These are phyloP conservation scores for Pardalotus punctatus DNA, from an alignment of 2,113 vertebrate species.

Conservation along the genomic window DNA sequence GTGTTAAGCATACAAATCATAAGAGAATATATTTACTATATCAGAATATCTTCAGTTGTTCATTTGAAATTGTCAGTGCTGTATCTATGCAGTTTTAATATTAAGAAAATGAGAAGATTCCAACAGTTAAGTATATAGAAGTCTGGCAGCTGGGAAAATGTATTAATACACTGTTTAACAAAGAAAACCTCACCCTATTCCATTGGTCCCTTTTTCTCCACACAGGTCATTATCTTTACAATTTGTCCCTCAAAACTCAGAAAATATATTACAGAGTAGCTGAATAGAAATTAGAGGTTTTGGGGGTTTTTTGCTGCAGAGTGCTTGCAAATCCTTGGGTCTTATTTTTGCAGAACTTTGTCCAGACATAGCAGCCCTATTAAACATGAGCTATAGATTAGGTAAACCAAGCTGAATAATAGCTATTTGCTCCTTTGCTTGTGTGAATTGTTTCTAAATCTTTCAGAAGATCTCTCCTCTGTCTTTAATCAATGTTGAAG, in stretches of 20 bases:
- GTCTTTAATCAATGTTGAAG: conserved; percentile 13
- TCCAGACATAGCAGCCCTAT: neutral
- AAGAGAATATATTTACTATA: neutral
- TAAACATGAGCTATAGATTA: neutral
- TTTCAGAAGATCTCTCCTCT: neutral
- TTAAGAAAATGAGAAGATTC: neutral
- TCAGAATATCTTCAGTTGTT: neutral
- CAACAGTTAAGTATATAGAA: neutral
- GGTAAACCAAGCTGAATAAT: neutral
- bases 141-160: neutral
- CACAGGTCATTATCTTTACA: neutral
- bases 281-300: neutral
- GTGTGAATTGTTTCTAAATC: neutral
- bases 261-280: neutral
- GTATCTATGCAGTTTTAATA: neutral
- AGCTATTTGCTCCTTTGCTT: neutral
- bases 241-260: neutral
- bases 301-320: neutral
- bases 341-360: neutral
- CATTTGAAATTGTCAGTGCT: neutral
- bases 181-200: fast-evolving
- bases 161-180: neutral
- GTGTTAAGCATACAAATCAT: neutral
- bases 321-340: neutral
- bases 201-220: fast-evolving